Evolutionary conservation across 1,140 invertebrate genomes (phyloP).

Genomic region (Trachelipus rathkii): DNA sequence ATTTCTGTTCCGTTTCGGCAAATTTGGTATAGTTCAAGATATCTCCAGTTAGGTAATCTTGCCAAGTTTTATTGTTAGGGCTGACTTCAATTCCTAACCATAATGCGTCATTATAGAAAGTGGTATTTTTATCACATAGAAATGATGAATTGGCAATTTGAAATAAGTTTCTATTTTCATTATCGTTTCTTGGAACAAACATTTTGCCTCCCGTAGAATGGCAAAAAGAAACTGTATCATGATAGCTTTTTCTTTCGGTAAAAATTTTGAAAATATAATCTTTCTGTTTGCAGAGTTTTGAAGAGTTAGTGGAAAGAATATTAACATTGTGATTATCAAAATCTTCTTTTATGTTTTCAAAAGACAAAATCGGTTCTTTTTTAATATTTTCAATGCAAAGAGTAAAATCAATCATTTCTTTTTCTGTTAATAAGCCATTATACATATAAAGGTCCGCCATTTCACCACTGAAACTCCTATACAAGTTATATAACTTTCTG

Average conservation of each 20-base stretch:
- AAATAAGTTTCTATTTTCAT: constrained; percentile 25
- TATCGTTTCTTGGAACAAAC: constrained; percentile 18
- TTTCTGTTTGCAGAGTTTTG: background rate
- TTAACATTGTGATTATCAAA: background rate
- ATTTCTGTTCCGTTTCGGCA: background rate
- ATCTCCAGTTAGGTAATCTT: background rate
- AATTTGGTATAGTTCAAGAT: constrained; percentile 20
- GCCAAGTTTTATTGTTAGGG: background rate
- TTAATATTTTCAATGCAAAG: background rate
- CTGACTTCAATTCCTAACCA: constrained; percentile 18
- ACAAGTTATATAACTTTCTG: background rate
- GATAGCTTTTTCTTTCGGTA: constrained; percentile 16
- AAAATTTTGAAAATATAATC: constrained; percentile 5
- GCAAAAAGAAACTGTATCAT: constrained; percentile 19
- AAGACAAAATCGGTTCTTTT: background rate
- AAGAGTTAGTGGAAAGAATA: background rate
- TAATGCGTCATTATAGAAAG: constrained; percentile 20
- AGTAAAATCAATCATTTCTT: background rate
- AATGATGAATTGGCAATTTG: background rate
- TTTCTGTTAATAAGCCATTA: background rate
- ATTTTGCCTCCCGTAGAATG: constrained; percentile 5
- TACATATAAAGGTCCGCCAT: background rate
- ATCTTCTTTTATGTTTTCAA: background rate
- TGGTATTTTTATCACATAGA: background rate
- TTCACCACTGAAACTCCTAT: background rate